Conservation (phyloP, 1,140 invertebrate genomes). For the Drosophila insularis region DNA sequence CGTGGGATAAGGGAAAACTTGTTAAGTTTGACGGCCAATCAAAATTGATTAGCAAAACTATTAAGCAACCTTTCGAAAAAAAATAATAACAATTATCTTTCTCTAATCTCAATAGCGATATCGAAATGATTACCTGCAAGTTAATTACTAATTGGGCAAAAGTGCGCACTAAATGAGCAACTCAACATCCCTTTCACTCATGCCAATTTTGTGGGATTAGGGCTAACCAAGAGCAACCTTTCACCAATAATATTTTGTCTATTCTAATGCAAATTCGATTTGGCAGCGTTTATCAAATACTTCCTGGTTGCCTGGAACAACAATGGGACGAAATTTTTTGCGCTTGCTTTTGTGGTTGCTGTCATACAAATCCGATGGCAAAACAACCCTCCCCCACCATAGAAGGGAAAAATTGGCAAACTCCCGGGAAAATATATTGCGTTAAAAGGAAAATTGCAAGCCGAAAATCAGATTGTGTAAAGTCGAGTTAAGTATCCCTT, state of each 20-base stretch:
- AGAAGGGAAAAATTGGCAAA: slow-evolving; percentile 64
- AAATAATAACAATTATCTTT: slow-evolving; percentile 56
- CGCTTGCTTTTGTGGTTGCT: background rate
- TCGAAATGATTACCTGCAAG: slow-evolving; percentile 23
- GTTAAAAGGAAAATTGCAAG: slow-evolving; percentile 74
- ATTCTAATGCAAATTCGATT: slow-evolving; percentile 79
- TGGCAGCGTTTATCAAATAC: slow-evolving; percentile 76
- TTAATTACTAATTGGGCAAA: slow-evolving; percentile 57
- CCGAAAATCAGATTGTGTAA: slow-evolving; percentile 82
- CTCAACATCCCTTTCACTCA: slow-evolving; percentile 44
- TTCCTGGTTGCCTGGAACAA: slow-evolving; percentile 62
- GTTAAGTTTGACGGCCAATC: background rate
- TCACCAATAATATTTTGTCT: slow-evolving; percentile 30
- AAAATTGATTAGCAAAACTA: background rate
- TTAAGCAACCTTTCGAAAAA: background rate
- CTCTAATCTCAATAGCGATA: slow-evolving; percentile 10
- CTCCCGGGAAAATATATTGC: slow-evolving; percentile 40
- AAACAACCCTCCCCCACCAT: slow-evolving; percentile 61
- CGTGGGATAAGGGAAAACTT: too few relatives aligned
- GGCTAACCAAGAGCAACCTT: background rate
- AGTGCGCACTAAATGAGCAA: slow-evolving; percentile 52
- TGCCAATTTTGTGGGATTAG: slow-evolving; percentile 3
- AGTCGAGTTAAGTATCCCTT: slow-evolving; percentile 81
- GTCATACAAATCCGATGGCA: slow-evolving; percentile 69
- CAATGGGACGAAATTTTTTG: slow-evolving; percentile 47